Evolutionary conservation across 2,888 invertebrate species (phyloP).

Genomic region (Coleophora deauratella): DNA sequence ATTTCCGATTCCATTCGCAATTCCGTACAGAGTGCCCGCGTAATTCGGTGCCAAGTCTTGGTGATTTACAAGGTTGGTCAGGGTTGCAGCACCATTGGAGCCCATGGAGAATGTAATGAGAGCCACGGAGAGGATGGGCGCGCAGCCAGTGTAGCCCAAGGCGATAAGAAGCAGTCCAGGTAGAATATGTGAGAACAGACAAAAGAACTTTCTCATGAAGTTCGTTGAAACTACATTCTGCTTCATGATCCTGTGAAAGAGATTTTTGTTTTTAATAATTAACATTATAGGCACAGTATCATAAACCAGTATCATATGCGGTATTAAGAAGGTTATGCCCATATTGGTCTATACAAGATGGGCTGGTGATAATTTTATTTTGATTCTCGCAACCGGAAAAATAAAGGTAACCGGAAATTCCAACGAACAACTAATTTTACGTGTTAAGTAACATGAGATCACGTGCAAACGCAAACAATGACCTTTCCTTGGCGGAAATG

Average conservation of each 20-base stretch:
- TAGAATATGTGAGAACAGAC: constrained; percentile 75
- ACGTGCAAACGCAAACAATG: too few species aligned
- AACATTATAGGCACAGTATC: too few species aligned
- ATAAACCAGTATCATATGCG: too few species aligned
- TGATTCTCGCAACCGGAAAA: too few species aligned
- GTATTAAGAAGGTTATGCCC: too few species aligned
- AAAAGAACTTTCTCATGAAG: constrained; percentile 78
- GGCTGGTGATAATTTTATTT: too few species aligned
- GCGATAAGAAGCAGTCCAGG: constrained; percentile 68
- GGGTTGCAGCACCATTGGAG: constrained; percentile 76
- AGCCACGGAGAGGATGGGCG: constrained; percentile 76
- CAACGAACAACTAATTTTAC: too few species aligned
- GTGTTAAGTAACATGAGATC: too few species aligned
- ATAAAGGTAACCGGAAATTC: too few species aligned
- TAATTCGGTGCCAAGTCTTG: constrained; percentile 86
- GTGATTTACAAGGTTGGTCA: constrained; percentile 76
- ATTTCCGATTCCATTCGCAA: constrained; percentile 82
- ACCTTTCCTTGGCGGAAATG: too few species aligned
- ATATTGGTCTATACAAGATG: too few species aligned
- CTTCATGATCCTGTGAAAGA: constrained; percentile 53
- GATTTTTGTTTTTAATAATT: too few species aligned
- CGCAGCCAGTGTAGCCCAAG: constrained; percentile 76
- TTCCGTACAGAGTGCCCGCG: constrained; percentile 84
- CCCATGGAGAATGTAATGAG: constrained; percentile 81
- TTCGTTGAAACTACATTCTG: constrained; percentile 64